Evolutionary conservation across 2,113 vertebrate species (phyloP).

Genomic region (Dipodomys spectabilis): DNA sequence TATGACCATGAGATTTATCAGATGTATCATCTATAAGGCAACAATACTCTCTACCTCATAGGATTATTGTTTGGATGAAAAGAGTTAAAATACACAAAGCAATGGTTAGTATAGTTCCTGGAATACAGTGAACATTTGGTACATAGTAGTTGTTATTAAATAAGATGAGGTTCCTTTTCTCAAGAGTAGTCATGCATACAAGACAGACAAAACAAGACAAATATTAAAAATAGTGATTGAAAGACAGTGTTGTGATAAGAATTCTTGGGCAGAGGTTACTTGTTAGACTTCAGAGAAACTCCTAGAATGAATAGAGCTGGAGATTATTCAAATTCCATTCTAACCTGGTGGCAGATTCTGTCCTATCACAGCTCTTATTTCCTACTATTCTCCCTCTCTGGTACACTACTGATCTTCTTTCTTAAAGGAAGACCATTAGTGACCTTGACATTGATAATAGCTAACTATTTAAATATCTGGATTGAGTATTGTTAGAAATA

Average conservation of each 20-base stretch:
- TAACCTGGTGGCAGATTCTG: not conserved
- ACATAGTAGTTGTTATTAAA: not conserved
- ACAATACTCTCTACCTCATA: not conserved
- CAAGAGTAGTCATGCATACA: slow-evolving; percentile 11
- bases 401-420: not conserved
- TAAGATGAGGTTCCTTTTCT: not conserved
- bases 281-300: not conserved
- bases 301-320: not conserved
- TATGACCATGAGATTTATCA: not conserved
- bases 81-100: not conserved
- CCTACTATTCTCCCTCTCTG: not conserved
- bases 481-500: not conserved
- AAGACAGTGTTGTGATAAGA: not conserved
- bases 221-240: not conserved
- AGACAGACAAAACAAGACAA: not conserved
- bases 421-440: not conserved
- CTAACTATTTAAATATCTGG: slow-evolving; percentile 26
- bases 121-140: not conserved
- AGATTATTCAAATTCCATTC: not conserved
- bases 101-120: not conserved
- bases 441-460: not conserved
- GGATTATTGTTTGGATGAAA: not conserved
- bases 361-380: not conserved
- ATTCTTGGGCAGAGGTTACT: not conserved
- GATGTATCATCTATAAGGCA: not conserved